Base-by-base conservation (phyloP, 1,140 invertebrate species). In the Aleiodes sp. region DNA sequence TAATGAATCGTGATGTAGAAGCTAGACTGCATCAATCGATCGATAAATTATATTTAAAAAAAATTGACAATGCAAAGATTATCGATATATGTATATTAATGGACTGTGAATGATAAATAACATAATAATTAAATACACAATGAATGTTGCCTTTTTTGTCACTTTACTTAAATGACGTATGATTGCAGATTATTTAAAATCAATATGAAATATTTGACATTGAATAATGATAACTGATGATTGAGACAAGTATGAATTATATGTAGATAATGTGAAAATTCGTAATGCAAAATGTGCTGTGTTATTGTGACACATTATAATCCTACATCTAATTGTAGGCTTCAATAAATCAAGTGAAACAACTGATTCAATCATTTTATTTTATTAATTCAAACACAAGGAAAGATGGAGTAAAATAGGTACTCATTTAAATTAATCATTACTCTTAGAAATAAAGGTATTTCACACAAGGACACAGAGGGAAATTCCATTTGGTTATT, bases 111-210 rank as follows among this genome's bases (percentile, higher is more conserved):
- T 24, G 12, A 33, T 41, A 62, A 59, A 59, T 37, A 31, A 67
- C 31, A 21, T 31, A 60, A 62, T 52, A 21, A 24, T 33, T 62
- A 21, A 63, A 33, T 67, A 67, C 59, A 69, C 41, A 69, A 61
- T 69, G 29, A 69, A 69, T 69, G 67, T 69, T 69, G 67, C 60
- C 67, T 69, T 62, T 69, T 63, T 39, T 46, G 21, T 56, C 67
- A 63, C 59, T 46, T 29, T 67, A 21, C 46, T 67, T 66, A 68
- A 62, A 16, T 39, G n/a, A n/a, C 60, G 28, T 61, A 41, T 35
- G 21, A 69, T 52, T 26, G 41, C 26, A 60, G 33, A 61, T 46
- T n/a, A 63, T 62, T 68, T 21, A 62, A 26, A n/a, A n/a, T n/a
- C n/a, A n/a, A n/a, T n/a, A n/a, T n/a, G n/a, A 24, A 66, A 14